phyloP scores from a whole-genome alignment of 2,797 vertebrate genomes.

The Carduelis carduelis region DNA sequence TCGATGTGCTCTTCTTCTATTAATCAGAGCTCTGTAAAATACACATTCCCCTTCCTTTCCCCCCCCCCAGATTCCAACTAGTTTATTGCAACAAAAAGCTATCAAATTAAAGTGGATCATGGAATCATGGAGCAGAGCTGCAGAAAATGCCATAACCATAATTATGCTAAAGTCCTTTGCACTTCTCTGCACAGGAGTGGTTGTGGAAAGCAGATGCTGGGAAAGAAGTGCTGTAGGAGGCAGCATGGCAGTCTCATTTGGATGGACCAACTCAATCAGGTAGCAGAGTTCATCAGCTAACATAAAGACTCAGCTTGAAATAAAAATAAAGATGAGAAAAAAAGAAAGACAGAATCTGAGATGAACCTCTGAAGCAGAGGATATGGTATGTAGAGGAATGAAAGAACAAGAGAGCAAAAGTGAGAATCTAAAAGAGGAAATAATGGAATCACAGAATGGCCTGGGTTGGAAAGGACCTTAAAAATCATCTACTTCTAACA shows the following conservation, averaged over 20 bases:
- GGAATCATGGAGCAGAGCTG: background rate
- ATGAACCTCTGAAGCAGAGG: rapidly evolving
- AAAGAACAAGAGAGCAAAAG: background rate
- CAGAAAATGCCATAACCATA: background rate
- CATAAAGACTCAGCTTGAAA: background rate
- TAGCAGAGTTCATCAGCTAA: background rate
- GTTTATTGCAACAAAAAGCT: background rate
- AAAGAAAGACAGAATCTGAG: background rate
- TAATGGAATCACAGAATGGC: background rate
- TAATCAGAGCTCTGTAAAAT: background rate
- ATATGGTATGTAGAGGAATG: background rate
- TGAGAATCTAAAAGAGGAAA: background rate
- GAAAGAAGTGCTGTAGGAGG: background rate
- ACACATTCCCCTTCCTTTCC: background rate
- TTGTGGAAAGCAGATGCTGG: background rate
- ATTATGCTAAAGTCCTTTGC: background rate
- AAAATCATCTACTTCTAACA: background rate
- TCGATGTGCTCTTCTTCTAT: background rate
- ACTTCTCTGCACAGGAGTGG: background rate
- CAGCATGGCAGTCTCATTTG: background rate
- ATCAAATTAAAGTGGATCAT: background rate
- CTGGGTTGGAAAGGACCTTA: background rate
- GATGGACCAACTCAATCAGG: background rate
- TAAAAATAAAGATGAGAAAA: background rate
- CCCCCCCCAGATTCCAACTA: background rate